phyloP scores from a whole-genome alignment of 2,888 invertebrate genomes.

The Cantharis rustica region DNA sequence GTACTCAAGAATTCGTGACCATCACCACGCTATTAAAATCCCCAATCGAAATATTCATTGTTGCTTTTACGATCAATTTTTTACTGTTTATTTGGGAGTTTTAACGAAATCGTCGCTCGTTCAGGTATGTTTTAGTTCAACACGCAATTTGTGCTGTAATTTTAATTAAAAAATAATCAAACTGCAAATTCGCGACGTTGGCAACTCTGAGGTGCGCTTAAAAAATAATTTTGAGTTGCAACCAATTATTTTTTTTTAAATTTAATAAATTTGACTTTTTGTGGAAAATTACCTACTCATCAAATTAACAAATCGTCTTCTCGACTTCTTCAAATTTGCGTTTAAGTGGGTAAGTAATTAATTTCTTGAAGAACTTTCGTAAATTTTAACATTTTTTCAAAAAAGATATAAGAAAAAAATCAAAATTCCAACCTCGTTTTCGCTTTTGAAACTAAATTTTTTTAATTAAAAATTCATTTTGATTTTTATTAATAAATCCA shows the following conservation, averaged over 20 bases:
- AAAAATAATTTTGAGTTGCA: background rate
- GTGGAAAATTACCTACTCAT: background rate
- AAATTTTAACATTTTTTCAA: background rate
- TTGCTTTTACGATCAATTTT: background rate
- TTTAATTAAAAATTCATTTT: background rate
- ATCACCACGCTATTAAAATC: conserved; percentile 12
- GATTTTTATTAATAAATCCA: background rate
- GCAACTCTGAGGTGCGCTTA: background rate
- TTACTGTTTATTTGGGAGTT: background rate
- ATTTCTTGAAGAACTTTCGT: background rate
- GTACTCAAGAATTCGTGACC: conserved; percentile 11
- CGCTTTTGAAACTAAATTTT: background rate
- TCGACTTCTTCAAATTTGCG: background rate
- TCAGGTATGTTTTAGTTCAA: background rate
- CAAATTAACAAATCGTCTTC: no score
- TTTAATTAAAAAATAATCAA: background rate
- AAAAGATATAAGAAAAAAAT: background rate
- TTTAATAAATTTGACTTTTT: background rate
- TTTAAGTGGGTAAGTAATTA: background rate
- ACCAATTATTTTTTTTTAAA: background rate
- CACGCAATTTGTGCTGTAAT: background rate
- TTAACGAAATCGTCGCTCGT: background rate
- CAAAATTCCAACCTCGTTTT: background rate
- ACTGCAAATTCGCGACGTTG: background rate
- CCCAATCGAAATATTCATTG: background rate